These are phyloP conservation scores for Molorchus minor DNA, from an alignment of 2,888 invertebrate species.

Conservation along the genomic window DNA sequence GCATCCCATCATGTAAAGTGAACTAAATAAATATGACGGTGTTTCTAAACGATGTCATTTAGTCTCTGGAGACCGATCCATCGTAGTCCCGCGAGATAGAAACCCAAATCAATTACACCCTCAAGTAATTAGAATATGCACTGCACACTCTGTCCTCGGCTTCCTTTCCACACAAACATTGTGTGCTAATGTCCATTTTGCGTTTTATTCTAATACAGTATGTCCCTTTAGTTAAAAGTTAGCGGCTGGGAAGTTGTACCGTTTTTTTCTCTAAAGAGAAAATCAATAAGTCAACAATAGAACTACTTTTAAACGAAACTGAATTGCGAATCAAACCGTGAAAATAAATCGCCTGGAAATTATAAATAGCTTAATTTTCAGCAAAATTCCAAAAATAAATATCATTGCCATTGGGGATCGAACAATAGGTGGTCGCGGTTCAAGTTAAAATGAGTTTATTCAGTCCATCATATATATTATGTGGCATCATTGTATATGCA, in stretches of 20 bases:
- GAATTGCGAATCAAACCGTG: conserved; percentile 47
- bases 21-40: conserved; percentile 46
- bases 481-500: no score
- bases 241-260: no score
- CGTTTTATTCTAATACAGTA: conserved; percentile 14
- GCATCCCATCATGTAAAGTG: conserved; percentile 39
- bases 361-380: conserved; percentile 53
- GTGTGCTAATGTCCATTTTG: conserved; percentile 18
- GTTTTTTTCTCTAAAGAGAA: no score
- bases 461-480: no score
- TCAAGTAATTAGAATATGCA: conserved; percentile 54
- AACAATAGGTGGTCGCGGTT: conserved; percentile 7
- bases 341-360: conserved; percentile 51
- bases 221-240: no score
- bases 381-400: conserved; percentile 38
- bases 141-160: conserved; percentile 23
- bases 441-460: conserved; percentile 20
- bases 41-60: conserved; percentile 45
- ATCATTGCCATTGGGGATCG: conserved; percentile 6
- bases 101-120: conserved; percentile 54
- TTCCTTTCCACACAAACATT: conserved; percentile 19
- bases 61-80: conserved; percentile 50
- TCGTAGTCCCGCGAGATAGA: conserved; percentile 48
- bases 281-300: conserved; percentile 15
- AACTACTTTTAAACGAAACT: conserved; percentile 16